Conservation (phyloP, 2,888 invertebrate genomes). For the Lymantria dispar region DNA sequence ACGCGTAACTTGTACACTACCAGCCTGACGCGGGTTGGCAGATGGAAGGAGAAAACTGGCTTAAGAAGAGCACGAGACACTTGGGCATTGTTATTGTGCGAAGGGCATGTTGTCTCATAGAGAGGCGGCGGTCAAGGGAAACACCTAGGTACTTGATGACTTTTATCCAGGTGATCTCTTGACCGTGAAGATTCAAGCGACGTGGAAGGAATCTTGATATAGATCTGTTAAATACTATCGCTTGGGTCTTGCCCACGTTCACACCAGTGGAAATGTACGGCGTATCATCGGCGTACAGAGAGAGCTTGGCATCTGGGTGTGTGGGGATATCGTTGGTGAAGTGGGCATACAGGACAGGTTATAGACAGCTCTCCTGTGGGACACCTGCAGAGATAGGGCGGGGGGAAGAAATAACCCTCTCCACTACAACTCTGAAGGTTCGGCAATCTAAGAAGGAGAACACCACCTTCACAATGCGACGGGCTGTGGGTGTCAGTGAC, state of each 20-base stretch:
- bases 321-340: not conserved
- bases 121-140: not conserved
- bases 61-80: not conserved
- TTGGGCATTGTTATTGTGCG: not conserved
- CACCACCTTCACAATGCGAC: not conserved
- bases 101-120: not conserved
- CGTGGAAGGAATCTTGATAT: not conserved
- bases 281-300: not conserved
- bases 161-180: not conserved
- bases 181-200: not conserved
- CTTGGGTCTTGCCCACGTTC: not conserved
- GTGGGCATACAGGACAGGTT: not conserved
- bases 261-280: conserved; percentile 3
- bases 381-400: not conserved
- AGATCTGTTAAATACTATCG: not conserved
- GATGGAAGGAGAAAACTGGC: not conserved
- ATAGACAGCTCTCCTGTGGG: not conserved
- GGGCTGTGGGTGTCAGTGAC: not conserved
- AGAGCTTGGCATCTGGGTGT: not conserved
- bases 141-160: not conserved
- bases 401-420: not conserved
- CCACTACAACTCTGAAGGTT: not conserved
- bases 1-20: not conserved
- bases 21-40: not conserved
- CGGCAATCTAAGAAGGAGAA: not conserved